Evolutionary conservation across 2,888 invertebrate species (phyloP), one percentile per base, ranked within the genome.

Genomic region (Spicauda simplicius): DNA sequence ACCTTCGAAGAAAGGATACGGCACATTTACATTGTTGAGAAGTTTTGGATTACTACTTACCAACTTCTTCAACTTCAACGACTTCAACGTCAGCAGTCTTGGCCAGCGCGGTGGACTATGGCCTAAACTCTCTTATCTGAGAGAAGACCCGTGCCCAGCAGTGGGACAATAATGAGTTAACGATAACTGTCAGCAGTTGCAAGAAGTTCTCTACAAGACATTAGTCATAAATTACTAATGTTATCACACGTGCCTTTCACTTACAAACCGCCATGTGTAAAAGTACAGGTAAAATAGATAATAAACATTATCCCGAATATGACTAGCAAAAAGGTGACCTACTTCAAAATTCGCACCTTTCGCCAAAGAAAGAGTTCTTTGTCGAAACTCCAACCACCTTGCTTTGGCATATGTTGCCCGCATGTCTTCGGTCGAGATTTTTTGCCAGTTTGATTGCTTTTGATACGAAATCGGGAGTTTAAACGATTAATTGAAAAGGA

Each of bases 261-360:
- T 11, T 7, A 41, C 12, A 41, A n/a, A 14, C 14, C 14, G 1
- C 10, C 14, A 41, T 41, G 41, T 41, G 41, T 41, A 14, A 41
- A 14, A 41, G 41, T 41, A 14, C 19, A 55, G 25, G 53, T 62
- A 64, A 63, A 19, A 48, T 20, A 50, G 45, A 56, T 50, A 62
- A 41, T 50, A 48, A 58, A 58, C 37, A 12, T 58, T 19, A 57
- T 64, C 56, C 20, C 30, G 4, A 41, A 68, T 65, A 76, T 75
- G 75, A 78, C 72, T 56, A 72, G 76, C 80, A 84, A 83, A 83
- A 81, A 81, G 80, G 81, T 90, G 91, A 90, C 88, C 91, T 89
- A 90, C 84, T 90, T 86, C 79, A 85, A 79, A 80, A 81, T 87
- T 86, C 83, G 90, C 91, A 91, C 88, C 91, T 91, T 91, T 90